These are phyloP conservation scores for Venusia cambrica DNA, from an alignment of 2,888 invertebrate genomes.

Conservation along the genomic window DNA sequence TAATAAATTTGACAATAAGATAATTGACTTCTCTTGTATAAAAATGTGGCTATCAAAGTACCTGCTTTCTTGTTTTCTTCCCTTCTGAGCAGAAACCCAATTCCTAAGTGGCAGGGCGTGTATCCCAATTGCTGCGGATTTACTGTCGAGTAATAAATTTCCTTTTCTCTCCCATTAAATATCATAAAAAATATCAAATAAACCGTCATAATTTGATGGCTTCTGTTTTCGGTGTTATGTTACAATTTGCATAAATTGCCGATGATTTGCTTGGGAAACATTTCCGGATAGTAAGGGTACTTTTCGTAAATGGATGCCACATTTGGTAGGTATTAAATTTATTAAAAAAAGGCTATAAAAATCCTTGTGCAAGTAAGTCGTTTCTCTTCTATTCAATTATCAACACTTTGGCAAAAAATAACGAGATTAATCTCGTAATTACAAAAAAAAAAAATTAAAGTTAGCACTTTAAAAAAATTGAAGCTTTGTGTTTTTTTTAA, in stretches of 20 bases:
- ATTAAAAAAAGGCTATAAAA: too few relatives aligned
- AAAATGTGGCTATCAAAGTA: too few relatives aligned
- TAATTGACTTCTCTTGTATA: too few relatives aligned
- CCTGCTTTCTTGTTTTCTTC: conserved; percentile 6
- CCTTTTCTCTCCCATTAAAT: conserved; percentile 50
- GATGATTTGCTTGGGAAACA: conserved; percentile 5
- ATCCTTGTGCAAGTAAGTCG: too few relatives aligned
- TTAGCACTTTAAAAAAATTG: too few relatives aligned
- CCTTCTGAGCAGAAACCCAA: conserved; percentile 19
- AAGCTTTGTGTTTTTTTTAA: too few relatives aligned
- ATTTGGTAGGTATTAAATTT: too few relatives aligned
- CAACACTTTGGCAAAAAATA: too few relatives aligned
- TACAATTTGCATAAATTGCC: conserved; percentile 15
- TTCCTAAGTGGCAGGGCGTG: conserved; percentile 36
- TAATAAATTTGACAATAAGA: too few relatives aligned
- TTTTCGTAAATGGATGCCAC: not conserved
- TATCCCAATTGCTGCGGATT: conserved; percentile 41
- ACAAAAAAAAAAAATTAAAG: too few relatives aligned
- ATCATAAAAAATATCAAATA: conserved; percentile 59
- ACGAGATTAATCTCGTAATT: too few relatives aligned
- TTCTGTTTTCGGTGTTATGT: conserved; percentile 19
- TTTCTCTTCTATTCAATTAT: too few relatives aligned
- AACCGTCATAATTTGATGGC: conserved; percentile 45
- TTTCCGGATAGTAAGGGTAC: conserved; percentile 1
- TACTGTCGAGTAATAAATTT: conserved; percentile 54